These are phyloP conservation scores for Macquaria australasica DNA, from an alignment of 2,113 vertebrate genomes.

Conservation along the genomic window DNA sequence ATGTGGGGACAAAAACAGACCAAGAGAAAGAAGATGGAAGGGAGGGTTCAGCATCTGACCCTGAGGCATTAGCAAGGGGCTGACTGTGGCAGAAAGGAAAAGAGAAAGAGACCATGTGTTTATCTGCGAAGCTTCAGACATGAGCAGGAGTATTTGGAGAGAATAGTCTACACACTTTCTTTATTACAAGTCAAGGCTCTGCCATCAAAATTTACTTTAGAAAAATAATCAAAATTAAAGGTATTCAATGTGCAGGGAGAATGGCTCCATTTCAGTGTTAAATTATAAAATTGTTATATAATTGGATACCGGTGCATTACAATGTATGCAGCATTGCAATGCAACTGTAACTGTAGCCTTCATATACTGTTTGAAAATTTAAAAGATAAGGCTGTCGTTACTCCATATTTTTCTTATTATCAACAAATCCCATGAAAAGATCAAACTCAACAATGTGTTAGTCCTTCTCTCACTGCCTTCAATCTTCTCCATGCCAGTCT, in stretches of 20 bases:
- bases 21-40: slow-evolving; percentile 40
- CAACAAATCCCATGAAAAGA: neutral
- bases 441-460: neutral
- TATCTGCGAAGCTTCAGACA: slow-evolving; percentile 44
- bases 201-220: neutral
- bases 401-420: neutral
- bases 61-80: slow-evolving; percentile 50
- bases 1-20: slow-evolving; percentile 55
- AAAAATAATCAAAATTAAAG: neutral
- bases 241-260: neutral
- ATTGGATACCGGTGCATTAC: neutral
- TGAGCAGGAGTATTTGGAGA: slow-evolving; percentile 29
- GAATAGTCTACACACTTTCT: slow-evolving; percentile 20
- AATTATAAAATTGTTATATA: neutral
- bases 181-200: neutral
- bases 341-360: neutral
- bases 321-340: neutral
- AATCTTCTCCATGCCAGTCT: neutral
- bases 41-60: slow-evolving; percentile 52
- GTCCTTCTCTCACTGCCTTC: neutral
- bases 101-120: slow-evolving; percentile 32
- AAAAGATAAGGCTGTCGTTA: neutral
- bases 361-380: neutral
- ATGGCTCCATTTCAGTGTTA: neutral
- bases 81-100: slow-evolving; percentile 40